These are phyloP conservation scores for Tinamus major DNA, from an alignment of 2,797 vertebrate genomes.

Conservation along the genomic window DNA sequence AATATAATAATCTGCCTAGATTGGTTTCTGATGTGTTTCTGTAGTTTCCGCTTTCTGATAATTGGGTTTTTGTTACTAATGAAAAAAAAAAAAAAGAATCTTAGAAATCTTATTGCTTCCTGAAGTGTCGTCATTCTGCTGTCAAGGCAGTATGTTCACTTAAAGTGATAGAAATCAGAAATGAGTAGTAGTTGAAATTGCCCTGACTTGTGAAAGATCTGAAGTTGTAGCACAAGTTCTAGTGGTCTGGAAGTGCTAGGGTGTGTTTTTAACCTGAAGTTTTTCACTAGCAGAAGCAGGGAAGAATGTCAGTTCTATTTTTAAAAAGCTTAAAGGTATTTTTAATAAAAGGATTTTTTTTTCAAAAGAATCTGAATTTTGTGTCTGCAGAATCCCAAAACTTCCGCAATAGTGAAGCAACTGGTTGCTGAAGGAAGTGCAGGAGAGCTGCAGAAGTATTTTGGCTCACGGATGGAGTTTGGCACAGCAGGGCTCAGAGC, in stretches of 20 bases:
- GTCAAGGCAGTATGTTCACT: not conserved
- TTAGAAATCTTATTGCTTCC: not conserved
- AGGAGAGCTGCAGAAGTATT: conserved; percentile 86
- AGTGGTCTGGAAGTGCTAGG: not conserved
- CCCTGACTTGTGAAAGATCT: not conserved
- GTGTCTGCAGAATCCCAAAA: conserved; percentile 89
- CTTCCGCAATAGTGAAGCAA: conserved; percentile 81
- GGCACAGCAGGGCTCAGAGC: conserved; percentile 95
- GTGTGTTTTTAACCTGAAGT: not conserved
- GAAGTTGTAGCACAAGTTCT: not conserved
- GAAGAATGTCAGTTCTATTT: not conserved
- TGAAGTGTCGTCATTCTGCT: not conserved
- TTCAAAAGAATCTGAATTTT: not conserved
- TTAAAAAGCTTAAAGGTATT: not conserved
- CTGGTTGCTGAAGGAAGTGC: conserved; percentile 82
- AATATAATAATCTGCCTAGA: not conserved
- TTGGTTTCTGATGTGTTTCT: not conserved
- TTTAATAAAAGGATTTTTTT: not conserved
- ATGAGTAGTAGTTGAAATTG: not conserved
- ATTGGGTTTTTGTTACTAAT: too few species aligned
- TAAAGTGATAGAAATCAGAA: not conserved
- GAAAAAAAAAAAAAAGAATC: not conserved
- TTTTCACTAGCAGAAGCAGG: not conserved
- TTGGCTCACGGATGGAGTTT: conserved; percentile 93
- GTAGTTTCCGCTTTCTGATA: not conserved